Evolutionary conservation across 1,140 invertebrate genomes (phyloP).

Genomic region (Drosophila dunni): DNA sequence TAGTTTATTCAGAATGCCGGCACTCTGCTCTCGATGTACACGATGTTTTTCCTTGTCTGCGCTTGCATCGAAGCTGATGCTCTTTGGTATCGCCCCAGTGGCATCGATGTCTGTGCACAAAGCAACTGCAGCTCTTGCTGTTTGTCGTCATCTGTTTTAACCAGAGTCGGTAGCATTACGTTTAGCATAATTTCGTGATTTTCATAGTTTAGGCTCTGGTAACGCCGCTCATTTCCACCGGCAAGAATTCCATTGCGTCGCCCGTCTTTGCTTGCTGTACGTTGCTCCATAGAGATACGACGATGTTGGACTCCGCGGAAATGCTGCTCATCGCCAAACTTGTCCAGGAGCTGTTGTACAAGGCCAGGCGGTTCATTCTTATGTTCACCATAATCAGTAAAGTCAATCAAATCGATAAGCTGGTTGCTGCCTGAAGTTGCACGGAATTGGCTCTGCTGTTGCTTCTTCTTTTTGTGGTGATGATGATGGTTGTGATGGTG

Average conservation of each 20-base stretch:
- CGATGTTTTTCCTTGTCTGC: conserved; percentile 88
- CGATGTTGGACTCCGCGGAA: conserved; percentile 68
- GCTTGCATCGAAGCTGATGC: conserved; percentile 96
- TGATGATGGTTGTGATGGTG: conserved; percentile 61
- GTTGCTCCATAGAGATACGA: conserved; percentile 73
- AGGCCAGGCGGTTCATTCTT: conserved; percentile 53
- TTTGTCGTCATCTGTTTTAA: conserved; percentile 73
- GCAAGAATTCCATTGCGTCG: conserved; percentile 80
- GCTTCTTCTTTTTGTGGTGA: conserved; percentile 65
- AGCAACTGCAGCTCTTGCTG: conserved; percentile 63
- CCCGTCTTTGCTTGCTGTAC: conserved; percentile 72
- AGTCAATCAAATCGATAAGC: conserved; percentile 73
- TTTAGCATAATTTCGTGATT: conserved; percentile 82
- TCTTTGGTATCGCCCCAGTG: conserved; percentile 95
- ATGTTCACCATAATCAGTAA: conserved; percentile 77
- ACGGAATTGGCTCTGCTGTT: conserved; percentile 43
- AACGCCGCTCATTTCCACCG: conserved; percentile 54
- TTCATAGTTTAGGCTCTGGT: conserved; percentile 83
- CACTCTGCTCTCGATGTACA: conserved; percentile 75
- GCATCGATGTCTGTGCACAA: conserved; percentile 84
- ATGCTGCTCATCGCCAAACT: conserved; percentile 56
- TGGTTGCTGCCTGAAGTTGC: conserved; percentile 25
- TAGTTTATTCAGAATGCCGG: conserved; percentile 89
- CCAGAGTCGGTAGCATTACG: conserved; percentile 39
- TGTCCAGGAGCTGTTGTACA: conserved; percentile 61